Base-by-base conservation (phyloP, 2,888 invertebrate species). In the Lochmaea crataegi region DNA sequence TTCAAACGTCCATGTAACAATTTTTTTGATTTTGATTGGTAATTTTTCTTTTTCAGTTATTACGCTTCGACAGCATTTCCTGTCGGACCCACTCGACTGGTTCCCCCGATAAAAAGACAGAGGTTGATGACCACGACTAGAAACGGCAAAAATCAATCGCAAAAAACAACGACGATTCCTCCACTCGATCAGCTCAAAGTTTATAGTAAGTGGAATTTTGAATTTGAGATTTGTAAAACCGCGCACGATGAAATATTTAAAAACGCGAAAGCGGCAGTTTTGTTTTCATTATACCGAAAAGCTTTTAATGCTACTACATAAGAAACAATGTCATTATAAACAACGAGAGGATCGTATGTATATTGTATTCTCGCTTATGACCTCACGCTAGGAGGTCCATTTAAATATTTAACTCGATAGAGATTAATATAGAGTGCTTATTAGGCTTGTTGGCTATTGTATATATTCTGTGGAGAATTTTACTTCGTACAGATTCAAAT, bases 161-260 rank as follows among this genome's bases (percentile, higher is more conserved):
- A 86, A 80, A 86, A 87, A 82, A 84, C 85, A 61, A 86, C 85
- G 80, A 83, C 86, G 74, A 84, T 84, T 76, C 86, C 86, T 76
- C 87, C 86, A 80, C 85, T 90, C 80, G 89, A 89, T 84, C 90
- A 91, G 85, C 89, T 91, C 79, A 91, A 91, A 88, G 89, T 90
- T 77, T 91, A 91, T 87, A 91, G 91, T 91, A 87, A 91, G 91
- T 89, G 38, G 12, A 48, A 45, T 38, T 7, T 32, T 16, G 42
- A 18, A n/a, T 41, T 67, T 10, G 2, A 64, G 41, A n/a, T 22
- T 7, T n/a, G 0, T 22, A 22, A 1, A 22, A 22, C 22, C 22
- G 22, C 22, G 22, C 22, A 22, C 9, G 5, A 32, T 32, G 9
- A 38, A 38, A 38, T 38, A 38, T 38, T 38, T 38, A 38, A 7